A percentile compares a stretch with the other conserved stretches of the same genome.
phyloP scores from a whole-genome alignment of 2,113 vertebrate genomes.

The Isurus oxyrinchus region DNA sequence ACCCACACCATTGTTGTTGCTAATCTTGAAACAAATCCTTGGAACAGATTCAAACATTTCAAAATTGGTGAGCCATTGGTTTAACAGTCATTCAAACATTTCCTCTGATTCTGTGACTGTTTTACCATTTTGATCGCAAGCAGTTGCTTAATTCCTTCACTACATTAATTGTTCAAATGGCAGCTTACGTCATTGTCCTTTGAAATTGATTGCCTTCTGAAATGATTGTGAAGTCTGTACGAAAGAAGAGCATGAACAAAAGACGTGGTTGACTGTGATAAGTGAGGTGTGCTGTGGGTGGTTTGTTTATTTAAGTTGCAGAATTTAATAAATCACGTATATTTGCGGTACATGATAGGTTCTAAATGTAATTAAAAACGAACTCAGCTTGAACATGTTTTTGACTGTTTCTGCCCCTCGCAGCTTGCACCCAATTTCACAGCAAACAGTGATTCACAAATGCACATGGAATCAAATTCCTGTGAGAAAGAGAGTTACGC shows the following conservation, averaged over 20 bases:
- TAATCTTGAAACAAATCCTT: neutral
- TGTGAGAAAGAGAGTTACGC: neutral
- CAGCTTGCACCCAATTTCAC: neutral
- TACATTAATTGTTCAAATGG: neutral
- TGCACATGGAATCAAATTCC: neutral
- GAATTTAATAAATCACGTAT: neutral
- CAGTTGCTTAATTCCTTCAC: too few relatives aligned
- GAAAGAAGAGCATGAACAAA: neutral
- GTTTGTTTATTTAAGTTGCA: neutral
- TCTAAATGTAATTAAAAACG: neutral
- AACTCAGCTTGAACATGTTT: neutral
- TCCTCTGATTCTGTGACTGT: neutral
- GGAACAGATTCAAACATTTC: neutral
- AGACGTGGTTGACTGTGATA: neutral
- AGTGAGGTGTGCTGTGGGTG: neutral
- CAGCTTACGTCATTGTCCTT: neutral
- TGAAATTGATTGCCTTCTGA: neutral
- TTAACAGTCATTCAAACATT: neutral
- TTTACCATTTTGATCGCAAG: neutral
- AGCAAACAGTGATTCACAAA: too few relatives aligned
- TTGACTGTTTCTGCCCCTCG: neutral
- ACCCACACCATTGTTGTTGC: neutral
- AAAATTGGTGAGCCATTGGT: neutral
- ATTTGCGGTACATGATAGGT: neutral
- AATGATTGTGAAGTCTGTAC: neutral